phyloP scores from a whole-genome alignment of 2,888 invertebrate species.

The Bembecia ichneumoniformis region DNA sequence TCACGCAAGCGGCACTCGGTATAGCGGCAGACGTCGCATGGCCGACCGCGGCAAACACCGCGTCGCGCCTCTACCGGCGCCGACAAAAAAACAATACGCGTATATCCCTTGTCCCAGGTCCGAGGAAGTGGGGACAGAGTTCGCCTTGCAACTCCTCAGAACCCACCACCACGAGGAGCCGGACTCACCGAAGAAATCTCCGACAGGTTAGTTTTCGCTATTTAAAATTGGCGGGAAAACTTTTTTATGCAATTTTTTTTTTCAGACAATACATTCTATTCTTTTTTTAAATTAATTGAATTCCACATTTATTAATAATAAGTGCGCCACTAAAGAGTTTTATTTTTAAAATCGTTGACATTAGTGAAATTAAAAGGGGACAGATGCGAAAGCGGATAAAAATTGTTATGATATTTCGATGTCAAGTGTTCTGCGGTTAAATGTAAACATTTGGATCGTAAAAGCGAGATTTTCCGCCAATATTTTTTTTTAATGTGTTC shows the following conservation, averaged over 20 bases:
- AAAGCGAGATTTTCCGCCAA: background rate
- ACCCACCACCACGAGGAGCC: constrained; percentile 30
- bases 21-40: constrained; percentile 60
- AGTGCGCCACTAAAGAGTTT: too few species aligned
- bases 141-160: constrained; percentile 46
- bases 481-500: background rate
- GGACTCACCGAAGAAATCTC: constrained; percentile 33
- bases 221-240: constrained; percentile 7
- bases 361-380: background rate
- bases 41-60: constrained; percentile 65
- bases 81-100: constrained; percentile 63
- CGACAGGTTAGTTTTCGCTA: constrained; percentile 33
- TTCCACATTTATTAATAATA: background rate
- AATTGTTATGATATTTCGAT: background rate
- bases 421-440: background rate
- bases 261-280: background rate
- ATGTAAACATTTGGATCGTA: background rate
- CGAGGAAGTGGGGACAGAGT: constrained; percentile 66
- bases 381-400: background rate
- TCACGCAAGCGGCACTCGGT: constrained; percentile 29
- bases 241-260: constrained; percentile 11
- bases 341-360: background rate
- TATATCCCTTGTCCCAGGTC: constrained; percentile 66
- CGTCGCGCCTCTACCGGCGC: constrained; percentile 65
- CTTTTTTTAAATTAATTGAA: background rate